phyloP scores from a whole-genome alignment of 92 coral and sea anemone genomes.

The Actinernus sp. region DNA sequence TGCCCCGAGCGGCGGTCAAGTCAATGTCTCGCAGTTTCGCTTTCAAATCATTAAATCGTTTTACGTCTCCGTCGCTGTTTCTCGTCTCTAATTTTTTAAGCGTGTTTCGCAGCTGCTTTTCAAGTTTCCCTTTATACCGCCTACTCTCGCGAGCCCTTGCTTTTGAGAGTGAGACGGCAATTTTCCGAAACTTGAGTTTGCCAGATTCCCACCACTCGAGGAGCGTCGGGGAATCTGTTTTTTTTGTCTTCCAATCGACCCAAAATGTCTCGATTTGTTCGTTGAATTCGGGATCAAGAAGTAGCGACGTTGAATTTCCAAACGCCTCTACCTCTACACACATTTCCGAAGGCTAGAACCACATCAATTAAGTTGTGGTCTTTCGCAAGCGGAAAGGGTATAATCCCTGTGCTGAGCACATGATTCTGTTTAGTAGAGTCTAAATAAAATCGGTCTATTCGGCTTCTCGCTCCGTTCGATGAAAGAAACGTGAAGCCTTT shows the following conservation, averaged over 20 bases:
- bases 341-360: background rate
- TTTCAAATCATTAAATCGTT: background rate
- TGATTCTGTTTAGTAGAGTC: background rate
- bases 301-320: conserved; percentile 69
- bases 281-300: conserved; percentile 8
- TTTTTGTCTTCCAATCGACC: conserved; percentile 9
- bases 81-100: background rate
- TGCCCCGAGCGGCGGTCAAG: conserved; percentile 1
- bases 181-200: conserved; percentile 3
- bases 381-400: background rate
- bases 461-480: conserved; percentile 12
- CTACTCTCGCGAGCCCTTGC: background rate
- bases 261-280: conserved; percentile 12
- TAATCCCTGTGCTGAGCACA: background rate
- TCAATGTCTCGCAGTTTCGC: background rate
- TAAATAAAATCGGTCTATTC: conserved; percentile 4
- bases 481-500: conserved; percentile 9
- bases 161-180: background rate
- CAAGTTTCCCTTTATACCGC: background rate
- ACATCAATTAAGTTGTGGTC: conserved; percentile 2
- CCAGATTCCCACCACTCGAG: conserved; percentile 65
- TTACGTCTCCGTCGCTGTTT: background rate
- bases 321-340: conserved; percentile 23
- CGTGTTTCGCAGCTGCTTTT: background rate
- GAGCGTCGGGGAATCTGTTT: conserved; percentile 5